These are phyloP conservation scores for Atopsyche davidsoni DNA, from an alignment of 1,140 invertebrate genomes.

Conservation along the genomic window DNA sequence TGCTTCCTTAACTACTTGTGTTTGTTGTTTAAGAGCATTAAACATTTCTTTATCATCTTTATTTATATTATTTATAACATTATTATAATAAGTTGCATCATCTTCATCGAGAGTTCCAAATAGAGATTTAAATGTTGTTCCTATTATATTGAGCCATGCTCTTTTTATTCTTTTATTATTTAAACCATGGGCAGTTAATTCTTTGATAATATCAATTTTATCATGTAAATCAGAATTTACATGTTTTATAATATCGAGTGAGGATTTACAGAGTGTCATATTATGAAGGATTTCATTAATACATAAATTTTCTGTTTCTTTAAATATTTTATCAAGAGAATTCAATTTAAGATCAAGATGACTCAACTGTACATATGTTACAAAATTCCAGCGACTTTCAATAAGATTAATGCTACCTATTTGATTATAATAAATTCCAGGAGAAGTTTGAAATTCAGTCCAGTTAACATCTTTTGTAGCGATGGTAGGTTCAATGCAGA, in stretches of 20 bases:
- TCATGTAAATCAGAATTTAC: too few relatives aligned
- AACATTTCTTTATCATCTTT: slow-evolving; percentile 20
- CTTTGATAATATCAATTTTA: too few relatives aligned
- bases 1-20: slow-evolving; percentile 18
- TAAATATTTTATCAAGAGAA: too few relatives aligned
- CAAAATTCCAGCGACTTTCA: slow-evolving; percentile 4
- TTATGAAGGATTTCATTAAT: too few relatives aligned
- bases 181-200: too few relatives aligned
- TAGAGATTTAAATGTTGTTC: slow-evolving; percentile 13
- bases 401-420: slow-evolving; percentile 1
- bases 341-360: not conserved
- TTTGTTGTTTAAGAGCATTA: slow-evolving; percentile 26
- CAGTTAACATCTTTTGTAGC: not conserved
- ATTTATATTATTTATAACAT: slow-evolving; percentile 18
- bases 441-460: not conserved
- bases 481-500: too few relatives aligned
- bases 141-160: slow-evolving; percentile 3
- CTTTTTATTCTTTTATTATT: not conserved
- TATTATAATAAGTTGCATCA: slow-evolving; percentile 25
- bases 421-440: slow-evolving; percentile 7
- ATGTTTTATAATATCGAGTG: too few relatives aligned
- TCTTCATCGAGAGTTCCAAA: slow-evolving; percentile 25
- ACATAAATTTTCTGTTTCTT: too few relatives aligned
- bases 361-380: slow-evolving; percentile 3
- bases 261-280: too few relatives aligned